A percentile compares a stretch with the other conserved stretches of the same genome.
phyloP scores from a whole-genome alignment of 1,140 invertebrate genomes.

The Trichoplusia ni region DNA sequence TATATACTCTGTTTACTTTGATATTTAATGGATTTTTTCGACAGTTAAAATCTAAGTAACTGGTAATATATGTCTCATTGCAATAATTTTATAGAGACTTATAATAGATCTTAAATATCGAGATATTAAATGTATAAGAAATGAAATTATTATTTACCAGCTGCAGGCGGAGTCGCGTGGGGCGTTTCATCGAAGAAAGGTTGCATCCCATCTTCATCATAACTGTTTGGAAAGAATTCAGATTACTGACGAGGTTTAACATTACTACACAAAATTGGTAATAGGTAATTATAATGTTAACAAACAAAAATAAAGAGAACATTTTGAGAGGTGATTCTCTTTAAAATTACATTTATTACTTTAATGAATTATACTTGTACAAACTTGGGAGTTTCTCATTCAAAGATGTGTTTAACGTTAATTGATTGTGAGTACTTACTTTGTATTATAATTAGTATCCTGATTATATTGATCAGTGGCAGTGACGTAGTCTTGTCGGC shows the following conservation, averaged over 20 bases:
- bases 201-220: conserved; percentile 76
- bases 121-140: neutral
- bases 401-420: too few relatives aligned
- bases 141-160: conserved; percentile 46
- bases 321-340: too few relatives aligned
- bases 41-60: too few relatives aligned
- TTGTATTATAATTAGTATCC: conserved; percentile 67
- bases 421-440: conserved; percentile 52
- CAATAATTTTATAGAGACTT: too few relatives aligned
- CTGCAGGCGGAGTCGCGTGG: conserved; percentile 74
- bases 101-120: neutral
- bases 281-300: neutral
- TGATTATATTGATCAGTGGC: conserved; percentile 62
- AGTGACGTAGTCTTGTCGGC: conserved; percentile 63
- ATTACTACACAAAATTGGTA: neutral
- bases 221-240: conserved; percentile 47
- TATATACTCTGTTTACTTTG: too few relatives aligned
- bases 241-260: neutral
- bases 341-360: too few relatives aligned
- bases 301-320: neutral
- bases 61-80: too few relatives aligned
- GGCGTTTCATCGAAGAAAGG: conserved; percentile 78
- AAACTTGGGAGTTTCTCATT: too few relatives aligned
- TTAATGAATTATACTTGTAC: too few relatives aligned
- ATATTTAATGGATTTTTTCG: too few relatives aligned